Conservation (phyloP, 2,888 invertebrate species). For the Himalopsyche japonica region DNA sequence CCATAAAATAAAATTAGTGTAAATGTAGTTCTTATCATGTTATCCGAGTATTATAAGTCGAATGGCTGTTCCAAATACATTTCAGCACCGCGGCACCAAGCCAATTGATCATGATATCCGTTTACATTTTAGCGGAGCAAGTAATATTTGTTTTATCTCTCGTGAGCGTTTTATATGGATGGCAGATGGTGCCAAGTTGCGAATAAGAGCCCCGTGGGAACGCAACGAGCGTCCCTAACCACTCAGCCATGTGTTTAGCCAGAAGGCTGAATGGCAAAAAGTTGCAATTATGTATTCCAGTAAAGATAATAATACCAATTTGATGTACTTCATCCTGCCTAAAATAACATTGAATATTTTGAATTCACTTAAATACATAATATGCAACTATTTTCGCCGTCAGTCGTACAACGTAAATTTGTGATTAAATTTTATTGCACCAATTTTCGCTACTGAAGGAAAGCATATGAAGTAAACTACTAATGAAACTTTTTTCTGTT, state of each 20-base stretch:
- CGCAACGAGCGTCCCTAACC: neutral
- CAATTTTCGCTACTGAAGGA: neutral
- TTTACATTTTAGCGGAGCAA: neutral
- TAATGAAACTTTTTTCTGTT: neutral
- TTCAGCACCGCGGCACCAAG: neutral
- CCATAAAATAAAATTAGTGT: no score
- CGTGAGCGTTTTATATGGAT: neutral
- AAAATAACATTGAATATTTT: neutral
- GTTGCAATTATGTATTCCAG: neutral
- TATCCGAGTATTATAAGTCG: no score
- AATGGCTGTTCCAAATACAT: neutral
- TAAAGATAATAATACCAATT: neutral
- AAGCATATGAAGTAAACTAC: neutral
- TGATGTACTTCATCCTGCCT: neutral
- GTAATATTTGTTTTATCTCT: neutral
- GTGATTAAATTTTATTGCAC: neutral
- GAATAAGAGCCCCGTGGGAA: conserved; percentile 2
- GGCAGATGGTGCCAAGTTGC: neutral
- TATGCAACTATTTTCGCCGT: neutral
- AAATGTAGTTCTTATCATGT: no score
- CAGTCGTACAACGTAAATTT: neutral
- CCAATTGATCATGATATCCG: neutral
- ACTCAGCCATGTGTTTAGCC: neutral
- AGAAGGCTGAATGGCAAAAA: neutral
- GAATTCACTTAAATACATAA: neutral